Percentiles rank a stretch among this genome's conserved stretches.
Conservation (phyloP, 2,113 vertebrate genomes). For the Anseranas semipalmata region DNA sequence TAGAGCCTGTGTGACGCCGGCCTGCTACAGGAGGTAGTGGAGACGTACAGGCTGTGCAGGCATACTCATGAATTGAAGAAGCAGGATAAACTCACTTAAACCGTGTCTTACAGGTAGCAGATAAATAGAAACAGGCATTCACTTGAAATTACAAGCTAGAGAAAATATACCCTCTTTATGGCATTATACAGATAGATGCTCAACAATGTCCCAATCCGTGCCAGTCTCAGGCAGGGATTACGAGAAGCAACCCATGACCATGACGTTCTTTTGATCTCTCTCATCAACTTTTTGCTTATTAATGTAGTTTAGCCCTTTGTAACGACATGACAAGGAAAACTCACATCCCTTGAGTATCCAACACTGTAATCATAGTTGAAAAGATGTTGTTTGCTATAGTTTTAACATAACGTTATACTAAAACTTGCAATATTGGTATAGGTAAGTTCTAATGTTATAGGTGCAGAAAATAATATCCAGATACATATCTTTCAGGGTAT, state of each 20-base stretch:
- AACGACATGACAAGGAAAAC: background rate
- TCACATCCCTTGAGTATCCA: background rate
- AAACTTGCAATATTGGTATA: background rate
- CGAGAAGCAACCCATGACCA: rapidly evolving
- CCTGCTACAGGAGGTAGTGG: background rate
- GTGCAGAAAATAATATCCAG: background rate
- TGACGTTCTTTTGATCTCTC: background rate
- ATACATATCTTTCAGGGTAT: background rate
- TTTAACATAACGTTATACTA: background rate
- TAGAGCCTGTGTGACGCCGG: background rate
- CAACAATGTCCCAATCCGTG: background rate
- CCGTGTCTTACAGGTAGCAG: background rate
- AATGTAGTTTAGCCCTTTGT: conserved; percentile 14
- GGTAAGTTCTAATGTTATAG: background rate
- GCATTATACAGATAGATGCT: background rate
- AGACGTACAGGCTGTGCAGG: background rate
- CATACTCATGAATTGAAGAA: background rate
- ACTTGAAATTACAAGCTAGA: background rate
- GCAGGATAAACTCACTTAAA: background rate
- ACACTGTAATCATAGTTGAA: background rate
- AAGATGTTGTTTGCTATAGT: background rate
- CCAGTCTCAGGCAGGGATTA: background rate
- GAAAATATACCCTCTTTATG: background rate
- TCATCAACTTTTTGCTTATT: background rate
- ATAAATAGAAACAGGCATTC: background rate